Evolutionary conservation across 2,113 vertebrate genomes (phyloP).

Genomic region (Sturnus vulgaris): DNA sequence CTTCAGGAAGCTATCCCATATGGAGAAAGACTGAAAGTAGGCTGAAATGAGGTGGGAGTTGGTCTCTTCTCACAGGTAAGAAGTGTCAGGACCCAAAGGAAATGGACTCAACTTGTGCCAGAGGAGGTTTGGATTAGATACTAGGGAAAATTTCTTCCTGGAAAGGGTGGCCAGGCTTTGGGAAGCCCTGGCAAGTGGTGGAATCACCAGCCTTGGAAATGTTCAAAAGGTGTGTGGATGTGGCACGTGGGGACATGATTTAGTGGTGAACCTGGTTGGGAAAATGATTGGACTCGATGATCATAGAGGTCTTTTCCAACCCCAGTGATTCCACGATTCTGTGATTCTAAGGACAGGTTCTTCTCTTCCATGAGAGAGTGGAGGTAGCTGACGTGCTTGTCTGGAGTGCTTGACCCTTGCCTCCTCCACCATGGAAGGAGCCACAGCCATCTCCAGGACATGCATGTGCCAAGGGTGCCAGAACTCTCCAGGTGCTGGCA

Average conservation of each 20-base stretch:
- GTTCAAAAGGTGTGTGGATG: background rate
- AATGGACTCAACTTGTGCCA: background rate
- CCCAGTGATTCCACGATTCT: background rate
- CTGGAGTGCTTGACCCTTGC: background rate
- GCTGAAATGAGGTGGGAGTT: background rate
- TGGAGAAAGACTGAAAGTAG: background rate
- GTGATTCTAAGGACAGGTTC: background rate
- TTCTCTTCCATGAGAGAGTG: background rate
- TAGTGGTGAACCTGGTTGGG: background rate
- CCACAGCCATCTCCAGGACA: background rate
- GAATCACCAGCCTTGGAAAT: background rate
- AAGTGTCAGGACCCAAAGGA: background rate
- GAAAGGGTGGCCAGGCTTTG: background rate
- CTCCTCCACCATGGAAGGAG: background rate
- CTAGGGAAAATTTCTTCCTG: background rate
- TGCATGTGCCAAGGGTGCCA: background rate
- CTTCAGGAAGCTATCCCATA: background rate
- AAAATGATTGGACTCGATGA: rapidly evolving
- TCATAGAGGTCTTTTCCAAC: background rate
- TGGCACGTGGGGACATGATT: rapidly evolving
- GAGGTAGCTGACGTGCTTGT: background rate
- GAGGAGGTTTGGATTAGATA: background rate
- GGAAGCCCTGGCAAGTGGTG: background rate
- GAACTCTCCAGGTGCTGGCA: rapidly evolving
- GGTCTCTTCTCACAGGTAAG: background rate